Evolutionary conservation across 2,797 vertebrate species (phyloP).

Genomic region (Chromis chromis): DNA sequence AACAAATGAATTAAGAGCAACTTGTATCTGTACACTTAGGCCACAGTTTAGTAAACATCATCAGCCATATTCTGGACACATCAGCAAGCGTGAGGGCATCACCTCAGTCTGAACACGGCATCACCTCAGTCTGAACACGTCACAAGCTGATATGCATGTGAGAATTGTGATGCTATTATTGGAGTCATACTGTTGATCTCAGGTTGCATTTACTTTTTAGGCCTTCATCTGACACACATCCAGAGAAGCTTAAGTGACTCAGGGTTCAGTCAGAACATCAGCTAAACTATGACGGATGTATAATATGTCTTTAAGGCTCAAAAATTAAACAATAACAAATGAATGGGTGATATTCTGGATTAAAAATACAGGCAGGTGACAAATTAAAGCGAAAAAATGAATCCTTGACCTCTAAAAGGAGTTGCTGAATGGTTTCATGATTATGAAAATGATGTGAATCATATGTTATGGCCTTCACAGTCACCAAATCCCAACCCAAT

Average conservation of each 20-base stretch:
- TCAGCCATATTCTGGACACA: background rate
- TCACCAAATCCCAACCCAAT: too few species aligned
- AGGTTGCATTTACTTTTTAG: conserved; percentile 52
- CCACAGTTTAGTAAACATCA: background rate
- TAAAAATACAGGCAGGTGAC: too few species aligned
- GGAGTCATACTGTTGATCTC: conserved; percentile 37
- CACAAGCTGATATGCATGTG: background rate
- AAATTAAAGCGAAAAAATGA: too few species aligned
- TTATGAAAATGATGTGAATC: too few species aligned
- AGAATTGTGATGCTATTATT: conserved; percentile 27
- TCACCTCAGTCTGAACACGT: conserved; percentile 7
- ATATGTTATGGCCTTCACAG: too few species aligned
- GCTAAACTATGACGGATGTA: too few species aligned
- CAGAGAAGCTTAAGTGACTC: conserved; percentile 1
- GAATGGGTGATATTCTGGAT: too few species aligned
- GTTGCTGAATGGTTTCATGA: too few species aligned
- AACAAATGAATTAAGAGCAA: background rate
- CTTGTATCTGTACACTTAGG: background rate
- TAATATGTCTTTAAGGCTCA: too few species aligned
- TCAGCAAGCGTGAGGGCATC: background rate
- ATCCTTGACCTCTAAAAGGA: too few species aligned
- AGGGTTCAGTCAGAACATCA: background rate
- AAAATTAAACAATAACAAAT: too few species aligned
- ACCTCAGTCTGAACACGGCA: background rate
- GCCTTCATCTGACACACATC: conserved; percentile 35